Conservation (phyloP, 2,888 invertebrate species). For the Aspidiotus destructor region DNA sequence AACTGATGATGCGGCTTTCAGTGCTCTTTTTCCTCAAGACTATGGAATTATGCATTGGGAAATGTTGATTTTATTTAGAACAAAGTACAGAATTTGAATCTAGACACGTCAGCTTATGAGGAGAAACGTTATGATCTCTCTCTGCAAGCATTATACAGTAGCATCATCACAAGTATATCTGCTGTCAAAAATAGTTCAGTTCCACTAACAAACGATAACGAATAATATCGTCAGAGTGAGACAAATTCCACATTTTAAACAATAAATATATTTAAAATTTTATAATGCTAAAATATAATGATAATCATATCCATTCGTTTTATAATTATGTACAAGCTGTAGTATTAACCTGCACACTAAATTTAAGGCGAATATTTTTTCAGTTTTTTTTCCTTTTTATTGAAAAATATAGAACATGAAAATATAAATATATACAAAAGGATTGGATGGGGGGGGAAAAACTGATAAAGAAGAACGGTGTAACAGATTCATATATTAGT, state of each 20-base stretch:
- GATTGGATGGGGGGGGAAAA: not conserved
- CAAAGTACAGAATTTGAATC: too few relatives aligned
- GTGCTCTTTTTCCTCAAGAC: too few relatives aligned
- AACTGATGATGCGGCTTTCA: too few relatives aligned
- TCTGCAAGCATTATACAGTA: too few relatives aligned
- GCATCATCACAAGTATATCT: too few relatives aligned
- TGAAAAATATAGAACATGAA: constrained; percentile 21
- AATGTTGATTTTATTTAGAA: too few relatives aligned
- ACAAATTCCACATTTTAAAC: not conserved
- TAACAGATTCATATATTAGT: constrained; percentile 21
- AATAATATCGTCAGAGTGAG: too few relatives aligned
- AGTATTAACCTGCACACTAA: constrained; percentile 24
- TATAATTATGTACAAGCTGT: constrained; percentile 29
- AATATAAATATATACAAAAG: constrained; percentile 30
- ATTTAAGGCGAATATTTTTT: constrained; percentile 5
- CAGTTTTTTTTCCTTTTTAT: constrained; percentile 10
- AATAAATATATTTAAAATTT: constrained; percentile 29
- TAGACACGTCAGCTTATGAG: too few relatives aligned
- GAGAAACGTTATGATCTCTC: too few relatives aligned
- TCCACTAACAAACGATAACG: too few relatives aligned
- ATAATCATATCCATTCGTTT: constrained; percentile 28
- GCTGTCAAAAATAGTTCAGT: too few relatives aligned
- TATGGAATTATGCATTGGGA: too few relatives aligned
- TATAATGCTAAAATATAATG: constrained; percentile 29
- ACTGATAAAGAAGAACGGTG: constrained; percentile 2